These are phyloP conservation scores for Nautilus pompilius DNA, from an alignment of 1,140 invertebrate species.

Conservation along the genomic window DNA sequence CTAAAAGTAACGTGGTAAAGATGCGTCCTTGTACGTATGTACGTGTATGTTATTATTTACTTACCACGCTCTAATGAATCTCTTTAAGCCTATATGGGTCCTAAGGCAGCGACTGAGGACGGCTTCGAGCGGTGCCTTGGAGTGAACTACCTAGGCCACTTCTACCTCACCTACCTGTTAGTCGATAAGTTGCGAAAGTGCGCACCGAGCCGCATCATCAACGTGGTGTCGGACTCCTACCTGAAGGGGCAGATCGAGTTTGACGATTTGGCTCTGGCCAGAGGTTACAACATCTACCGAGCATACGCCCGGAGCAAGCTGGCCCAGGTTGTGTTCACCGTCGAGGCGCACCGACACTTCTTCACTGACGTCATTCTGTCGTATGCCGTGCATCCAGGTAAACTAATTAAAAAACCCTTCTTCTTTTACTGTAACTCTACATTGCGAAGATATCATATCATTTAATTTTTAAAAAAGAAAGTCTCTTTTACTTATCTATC, in stretches of 20 bases:
- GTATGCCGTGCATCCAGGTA: conserved; percentile 46
- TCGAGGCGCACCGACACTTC: conserved; percentile 35
- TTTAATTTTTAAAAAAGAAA: no score
- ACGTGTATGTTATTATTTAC: neutral
- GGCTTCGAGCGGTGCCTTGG: conserved; percentile 74
- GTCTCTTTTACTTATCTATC: no score
- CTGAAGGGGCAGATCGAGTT: conserved; percentile 35
- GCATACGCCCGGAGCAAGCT: conserved; percentile 45
- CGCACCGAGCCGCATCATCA: conserved; percentile 39
- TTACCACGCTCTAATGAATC: neutral
- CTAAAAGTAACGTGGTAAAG: no score
- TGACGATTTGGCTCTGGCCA: conserved; percentile 32
- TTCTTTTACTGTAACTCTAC: no score
- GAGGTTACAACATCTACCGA: conserved; percentile 30
- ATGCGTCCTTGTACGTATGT: neutral
- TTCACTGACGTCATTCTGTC: conserved; percentile 26
- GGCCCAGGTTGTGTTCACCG: conserved; percentile 29
- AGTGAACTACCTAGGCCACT: conserved; percentile 56
- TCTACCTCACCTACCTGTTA: conserved; percentile 42
- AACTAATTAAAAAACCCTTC: no score
- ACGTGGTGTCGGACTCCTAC: conserved; percentile 38
- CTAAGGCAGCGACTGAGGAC: conserved; percentile 59
- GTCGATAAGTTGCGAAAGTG: conserved; percentile 34
- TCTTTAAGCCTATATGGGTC: conserved; percentile 45
- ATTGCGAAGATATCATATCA: no score